phyloP scores from a whole-genome alignment of 2,888 invertebrate genomes.

The Nomada ferruginata region DNA sequence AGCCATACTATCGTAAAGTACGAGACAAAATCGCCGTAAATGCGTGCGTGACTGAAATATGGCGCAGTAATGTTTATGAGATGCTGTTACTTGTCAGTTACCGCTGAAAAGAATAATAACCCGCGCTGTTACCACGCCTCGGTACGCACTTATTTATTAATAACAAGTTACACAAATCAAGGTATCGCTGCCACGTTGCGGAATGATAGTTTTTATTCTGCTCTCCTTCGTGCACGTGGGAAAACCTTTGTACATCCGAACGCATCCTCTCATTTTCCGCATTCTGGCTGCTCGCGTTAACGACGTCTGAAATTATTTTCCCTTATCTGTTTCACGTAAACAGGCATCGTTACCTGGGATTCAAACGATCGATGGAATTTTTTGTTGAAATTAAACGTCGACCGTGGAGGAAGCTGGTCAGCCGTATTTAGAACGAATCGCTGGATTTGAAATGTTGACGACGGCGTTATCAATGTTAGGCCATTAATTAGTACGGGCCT shows the following conservation, averaged over 20 bases:
- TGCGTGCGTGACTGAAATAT: constrained; percentile 72
- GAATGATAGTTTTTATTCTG: constrained; percentile 38
- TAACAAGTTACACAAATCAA: constrained; percentile 66
- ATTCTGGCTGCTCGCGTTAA: constrained; percentile 46
- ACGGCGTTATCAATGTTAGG: constrained; percentile 15
- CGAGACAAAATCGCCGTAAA: constrained; percentile 68
- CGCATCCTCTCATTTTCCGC: constrained; percentile 51
- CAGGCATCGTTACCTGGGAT: background rate
- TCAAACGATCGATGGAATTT: constrained; percentile 4
- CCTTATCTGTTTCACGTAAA: constrained; percentile 1
- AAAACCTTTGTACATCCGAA: constrained; percentile 32
- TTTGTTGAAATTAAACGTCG: background rate
- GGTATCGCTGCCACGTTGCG: constrained; percentile 40
- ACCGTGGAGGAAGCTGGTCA: background rate
- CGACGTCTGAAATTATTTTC: constrained; percentile 22
- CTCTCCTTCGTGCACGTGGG: constrained; percentile 39
- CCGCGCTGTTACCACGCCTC: constrained; percentile 58
- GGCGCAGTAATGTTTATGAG: constrained; percentile 71
- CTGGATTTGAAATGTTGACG: constrained; percentile 23
- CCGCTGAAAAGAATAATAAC: constrained; percentile 63
- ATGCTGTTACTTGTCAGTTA: constrained; percentile 72
- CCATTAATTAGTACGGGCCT: constrained; percentile 11
- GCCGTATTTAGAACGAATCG: background rate
- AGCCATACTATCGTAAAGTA: constrained; percentile 63
- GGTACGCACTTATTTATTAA: constrained; percentile 69